These are phyloP conservation scores for Beris morrisii DNA, from an alignment of 2,888 invertebrate species.

Conservation along the genomic window DNA sequence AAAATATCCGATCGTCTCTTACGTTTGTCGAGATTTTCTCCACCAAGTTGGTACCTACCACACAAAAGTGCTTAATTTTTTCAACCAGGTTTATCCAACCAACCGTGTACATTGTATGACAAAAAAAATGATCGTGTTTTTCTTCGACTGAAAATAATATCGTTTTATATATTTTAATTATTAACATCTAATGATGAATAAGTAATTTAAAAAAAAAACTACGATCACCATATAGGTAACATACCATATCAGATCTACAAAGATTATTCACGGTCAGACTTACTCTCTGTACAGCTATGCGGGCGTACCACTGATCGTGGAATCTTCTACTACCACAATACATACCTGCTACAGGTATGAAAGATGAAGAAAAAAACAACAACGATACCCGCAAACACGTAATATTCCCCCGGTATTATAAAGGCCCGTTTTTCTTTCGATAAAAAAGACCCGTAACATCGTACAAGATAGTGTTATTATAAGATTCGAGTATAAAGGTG, in stretches of 20 bases:
- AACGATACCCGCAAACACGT: neutral
- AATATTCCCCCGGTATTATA: neutral
- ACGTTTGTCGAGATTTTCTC: too few relatives aligned
- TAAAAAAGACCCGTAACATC: conserved; percentile 10
- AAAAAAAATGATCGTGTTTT: too few relatives aligned
- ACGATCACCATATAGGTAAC: conserved; percentile 10
- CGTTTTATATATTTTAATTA: neutral
- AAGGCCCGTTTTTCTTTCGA: neutral
- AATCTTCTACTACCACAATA: conserved; percentile 1
- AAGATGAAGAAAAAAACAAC: neutral
- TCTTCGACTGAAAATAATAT: too few relatives aligned
- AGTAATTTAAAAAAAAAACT: neutral
- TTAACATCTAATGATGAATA: conserved; percentile 4
- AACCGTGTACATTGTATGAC: too few relatives aligned
- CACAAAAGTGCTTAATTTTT: too few relatives aligned
- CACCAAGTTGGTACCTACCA: too few relatives aligned
- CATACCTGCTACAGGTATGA: conserved; percentile 1
- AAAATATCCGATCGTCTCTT: neutral
- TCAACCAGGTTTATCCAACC: too few relatives aligned
- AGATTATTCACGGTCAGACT: conserved; percentile 37
- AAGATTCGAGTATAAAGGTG: too few relatives aligned
- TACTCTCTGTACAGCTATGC: conserved; percentile 39
- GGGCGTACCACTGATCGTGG: conserved; percentile 19
- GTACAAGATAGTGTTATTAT: neutral
- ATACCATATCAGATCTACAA: conserved; percentile 7